Percentiles rank a stretch among this genome's conserved stretches.
Conservation (phyloP, 2,888 invertebrate species). For the Incurvaria masculella region DNA sequence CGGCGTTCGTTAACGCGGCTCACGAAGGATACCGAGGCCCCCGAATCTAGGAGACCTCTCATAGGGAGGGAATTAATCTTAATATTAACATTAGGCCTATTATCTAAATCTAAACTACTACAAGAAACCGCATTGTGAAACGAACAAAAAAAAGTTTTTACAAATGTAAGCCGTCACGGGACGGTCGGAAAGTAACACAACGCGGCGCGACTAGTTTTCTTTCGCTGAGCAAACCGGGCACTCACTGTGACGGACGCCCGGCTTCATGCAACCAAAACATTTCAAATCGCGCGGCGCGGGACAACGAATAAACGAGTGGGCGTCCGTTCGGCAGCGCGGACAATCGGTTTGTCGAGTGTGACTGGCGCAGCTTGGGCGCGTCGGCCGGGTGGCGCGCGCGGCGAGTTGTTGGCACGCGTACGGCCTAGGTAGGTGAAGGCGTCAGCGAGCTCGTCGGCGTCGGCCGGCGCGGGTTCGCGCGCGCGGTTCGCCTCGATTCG, state of each 20-base stretch:
- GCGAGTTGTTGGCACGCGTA: not conserved
- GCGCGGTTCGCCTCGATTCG: not conserved
- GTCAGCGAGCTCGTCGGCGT: not conserved
- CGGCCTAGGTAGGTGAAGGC: not conserved
- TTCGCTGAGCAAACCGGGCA: not conserved
- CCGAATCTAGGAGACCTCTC: constrained; percentile 2
- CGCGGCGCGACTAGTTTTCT: not conserved
- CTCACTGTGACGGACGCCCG: not conserved
- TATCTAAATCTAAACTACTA: too few relatives aligned
- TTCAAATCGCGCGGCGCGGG: not conserved
- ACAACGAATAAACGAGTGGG: not conserved
- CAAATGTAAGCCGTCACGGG: not conserved
- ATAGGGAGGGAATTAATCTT: too few relatives aligned
- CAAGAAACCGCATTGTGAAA: not conserved
- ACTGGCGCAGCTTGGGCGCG: too few relatives aligned
- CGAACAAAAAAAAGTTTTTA: not conserved
- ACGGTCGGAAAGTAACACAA: not conserved
- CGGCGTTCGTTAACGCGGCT: not conserved
- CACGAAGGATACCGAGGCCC: not conserved
- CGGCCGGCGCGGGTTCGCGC: not conserved
- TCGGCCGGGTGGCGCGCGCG: too few relatives aligned
- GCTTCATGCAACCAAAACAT: not conserved
- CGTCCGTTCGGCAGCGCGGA: not conserved
- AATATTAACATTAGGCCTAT: too few relatives aligned
- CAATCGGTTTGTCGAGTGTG: too few relatives aligned